These are phyloP conservation scores for Lutraria lutraria DNA, from an alignment of 2,888 invertebrate species.

Conservation along the genomic window DNA sequence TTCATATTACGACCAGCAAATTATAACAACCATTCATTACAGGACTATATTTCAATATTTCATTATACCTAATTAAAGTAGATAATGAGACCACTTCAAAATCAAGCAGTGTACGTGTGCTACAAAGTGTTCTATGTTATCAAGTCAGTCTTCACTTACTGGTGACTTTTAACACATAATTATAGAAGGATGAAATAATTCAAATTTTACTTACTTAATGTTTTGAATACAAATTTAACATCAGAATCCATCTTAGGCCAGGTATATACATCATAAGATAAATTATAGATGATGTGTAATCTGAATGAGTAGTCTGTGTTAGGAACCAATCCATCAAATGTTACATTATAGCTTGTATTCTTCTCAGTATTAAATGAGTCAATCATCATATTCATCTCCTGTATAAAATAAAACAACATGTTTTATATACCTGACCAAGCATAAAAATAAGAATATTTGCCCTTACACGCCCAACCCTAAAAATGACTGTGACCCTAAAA, in stretches of 20 bases:
- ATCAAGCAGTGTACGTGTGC: no score
- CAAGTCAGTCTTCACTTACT: no score
- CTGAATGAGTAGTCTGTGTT: conserved; percentile 93
- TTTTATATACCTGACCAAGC: no score
- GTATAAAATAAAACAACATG: neutral
- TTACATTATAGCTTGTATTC: conserved; percentile 74
- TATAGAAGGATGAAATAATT: neutral
- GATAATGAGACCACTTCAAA: no score
- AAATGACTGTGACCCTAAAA: no score
- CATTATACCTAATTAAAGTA: no score
- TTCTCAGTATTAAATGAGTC: conserved; percentile 58
- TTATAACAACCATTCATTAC: no score
- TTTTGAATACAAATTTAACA: conserved; percentile 91
- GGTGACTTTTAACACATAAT: neutral
- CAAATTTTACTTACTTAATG: conserved; percentile 89
- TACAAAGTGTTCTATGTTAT: no score
- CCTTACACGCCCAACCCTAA: no score
- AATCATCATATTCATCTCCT: neutral
- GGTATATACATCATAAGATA: conserved; percentile 86
- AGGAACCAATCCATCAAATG: conserved; percentile 89
- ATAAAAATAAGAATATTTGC: no score
- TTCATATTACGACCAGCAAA: no score
- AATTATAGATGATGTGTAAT: conserved; percentile 89
- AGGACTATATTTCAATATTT: no score
- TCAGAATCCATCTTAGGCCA: conserved; percentile 86